Evolutionary conservation across 2,113 vertebrate genomes (phyloP), one percentile per base, ranked within the genome.

Genomic region (Heterocephalus glaber): DNA sequence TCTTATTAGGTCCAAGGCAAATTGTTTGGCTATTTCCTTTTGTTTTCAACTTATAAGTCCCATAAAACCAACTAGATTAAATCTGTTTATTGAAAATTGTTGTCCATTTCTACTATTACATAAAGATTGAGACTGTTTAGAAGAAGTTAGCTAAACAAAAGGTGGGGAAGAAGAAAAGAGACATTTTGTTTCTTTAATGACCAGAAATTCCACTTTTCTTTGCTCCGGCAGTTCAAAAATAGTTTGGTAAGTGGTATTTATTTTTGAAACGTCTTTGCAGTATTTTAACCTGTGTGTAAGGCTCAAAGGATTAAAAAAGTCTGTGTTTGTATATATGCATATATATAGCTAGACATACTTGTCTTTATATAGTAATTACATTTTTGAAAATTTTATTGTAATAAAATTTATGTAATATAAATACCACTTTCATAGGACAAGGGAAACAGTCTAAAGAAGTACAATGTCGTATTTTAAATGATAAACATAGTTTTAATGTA

Each of bases 371-470:
- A 90, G 13, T 90, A 72, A 35, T 56, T 28, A 44, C 65, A 38
- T n/a, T 94, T 92, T 83, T 90, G 30, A 76, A 92, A 89, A 84
- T 26, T 38, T 74, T 28, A 33, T 0, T 63, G 56, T 84, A 68
- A 70, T 92, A 66, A 54, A 54, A 79, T 24, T 56, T 97, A 5
- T 92, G 20, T 38, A 89, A 38, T 81, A 84, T 92, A 49, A 92
- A 66, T 72, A 44, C 33, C 2, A 76, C 24, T 68, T 89, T 76
- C 82, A 68, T 85, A 92, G 68, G 26, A 74, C 33, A 85, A 35
- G 7, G 33, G 60, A 63, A 56, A n/a, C 28, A 70, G 4, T 61
- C 28, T 86, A 44, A 87, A 79, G 74, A 92, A 89, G 33, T 80
- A 56, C 6, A 89, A 10, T 76, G n/a, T 61, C 33, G 22, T 63